Percentiles rank a stretch among this genome's conserved stretches.
Evolutionary conservation across 2,888 invertebrate species (phyloP).

Genomic region (Drosophila borealis): DNA sequence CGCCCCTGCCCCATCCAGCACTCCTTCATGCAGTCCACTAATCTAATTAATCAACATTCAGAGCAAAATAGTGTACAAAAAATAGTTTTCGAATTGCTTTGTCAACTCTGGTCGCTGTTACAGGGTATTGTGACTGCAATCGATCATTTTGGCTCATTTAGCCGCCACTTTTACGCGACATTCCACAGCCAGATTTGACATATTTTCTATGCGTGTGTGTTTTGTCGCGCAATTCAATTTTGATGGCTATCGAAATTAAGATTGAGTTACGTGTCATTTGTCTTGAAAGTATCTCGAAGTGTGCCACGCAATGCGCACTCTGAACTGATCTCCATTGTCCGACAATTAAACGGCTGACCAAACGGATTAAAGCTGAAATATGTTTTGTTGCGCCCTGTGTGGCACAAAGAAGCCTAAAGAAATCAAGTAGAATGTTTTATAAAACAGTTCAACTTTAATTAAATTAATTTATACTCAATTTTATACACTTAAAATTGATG

Average conservation of each 20-base stretch:
- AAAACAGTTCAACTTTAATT: not conserved
- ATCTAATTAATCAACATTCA: constrained; percentile 79
- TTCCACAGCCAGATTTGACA: constrained; percentile 67
- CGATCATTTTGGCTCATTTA: constrained; percentile 65
- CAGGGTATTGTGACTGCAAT: constrained; percentile 53
- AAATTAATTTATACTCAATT: not conserved
- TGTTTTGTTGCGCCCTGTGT: constrained; percentile 13
- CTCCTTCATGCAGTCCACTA: constrained; percentile 19
- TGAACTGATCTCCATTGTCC: constrained; percentile 48
- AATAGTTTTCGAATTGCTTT: constrained; percentile 35
- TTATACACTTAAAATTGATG: not conserved
- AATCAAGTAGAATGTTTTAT: not conserved
- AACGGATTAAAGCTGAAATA: constrained; percentile 38
- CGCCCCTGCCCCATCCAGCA: not conserved
- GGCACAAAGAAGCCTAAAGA: constrained; percentile 2
- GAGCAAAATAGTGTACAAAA: constrained; percentile 65
- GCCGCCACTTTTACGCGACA: constrained; percentile 70
- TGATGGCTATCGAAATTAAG: constrained; percentile 26
- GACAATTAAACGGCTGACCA: constrained; percentile 74
- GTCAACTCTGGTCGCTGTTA: constrained; percentile 41
- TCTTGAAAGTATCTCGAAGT: constrained; percentile 34
- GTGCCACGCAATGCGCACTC: constrained; percentile 6
- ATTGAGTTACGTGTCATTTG: constrained; percentile 55
- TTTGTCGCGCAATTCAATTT: constrained; percentile 34
- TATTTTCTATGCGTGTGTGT: constrained; percentile 22